phyloP scores from a whole-genome alignment of 2,888 invertebrate species.

The Ceratothoa steindachneri region DNA sequence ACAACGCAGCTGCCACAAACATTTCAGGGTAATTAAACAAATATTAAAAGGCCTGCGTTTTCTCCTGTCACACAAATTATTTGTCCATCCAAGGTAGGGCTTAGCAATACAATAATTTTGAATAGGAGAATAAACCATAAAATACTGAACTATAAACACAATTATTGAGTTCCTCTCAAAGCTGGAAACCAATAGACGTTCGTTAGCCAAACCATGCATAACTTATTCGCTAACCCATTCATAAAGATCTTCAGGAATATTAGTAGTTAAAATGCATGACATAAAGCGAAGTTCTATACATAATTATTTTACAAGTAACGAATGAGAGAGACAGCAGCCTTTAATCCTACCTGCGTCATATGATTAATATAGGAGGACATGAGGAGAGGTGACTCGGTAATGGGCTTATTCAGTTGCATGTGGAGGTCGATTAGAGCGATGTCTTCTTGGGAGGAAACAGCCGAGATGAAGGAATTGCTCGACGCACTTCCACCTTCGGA shows the following conservation, averaged over 20 bases:
- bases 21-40: neutral
- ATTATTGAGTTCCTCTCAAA: too few relatives aligned
- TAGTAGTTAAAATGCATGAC: too few relatives aligned
- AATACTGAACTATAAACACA: neutral
- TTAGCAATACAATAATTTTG: too few relatives aligned
- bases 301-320: neutral
- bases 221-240: too few relatives aligned
- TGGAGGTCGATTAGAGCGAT: slow-evolving; percentile 86
- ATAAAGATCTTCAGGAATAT: too few relatives aligned
- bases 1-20: slow-evolving; percentile 58
- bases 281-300: too few relatives aligned
- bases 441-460: slow-evolving; percentile 87
- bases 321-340: too few relatives aligned
- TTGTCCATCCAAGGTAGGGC: too few relatives aligned
- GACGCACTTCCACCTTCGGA: slow-evolving; percentile 49
- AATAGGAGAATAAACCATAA: too few relatives aligned
- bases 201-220: too few relatives aligned
- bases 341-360: slow-evolving; percentile 77
- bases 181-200: too few relatives aligned
- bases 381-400: slow-evolving; percentile 84
- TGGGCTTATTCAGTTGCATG: slow-evolving; percentile 86
- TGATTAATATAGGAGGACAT: slow-evolving; percentile 93
- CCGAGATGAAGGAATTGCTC: slow-evolving; percentile 64
- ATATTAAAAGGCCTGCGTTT: slow-evolving; percentile 9
- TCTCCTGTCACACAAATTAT: too few relatives aligned